phyloP scores from a whole-genome alignment of 2,797 vertebrate species.

The Amblyopsis hoosieri region DNA sequence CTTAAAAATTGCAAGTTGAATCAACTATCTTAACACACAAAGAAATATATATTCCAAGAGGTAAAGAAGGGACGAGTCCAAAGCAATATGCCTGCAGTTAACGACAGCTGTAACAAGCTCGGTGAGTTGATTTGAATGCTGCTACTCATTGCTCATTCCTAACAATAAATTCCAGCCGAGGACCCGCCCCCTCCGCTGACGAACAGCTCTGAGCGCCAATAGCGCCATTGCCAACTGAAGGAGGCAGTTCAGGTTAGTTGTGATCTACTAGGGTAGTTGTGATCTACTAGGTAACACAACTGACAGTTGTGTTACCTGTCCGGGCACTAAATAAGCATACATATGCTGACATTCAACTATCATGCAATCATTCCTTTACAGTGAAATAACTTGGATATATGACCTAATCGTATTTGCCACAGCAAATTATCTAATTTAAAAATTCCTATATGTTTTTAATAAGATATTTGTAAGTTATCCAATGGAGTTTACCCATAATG shows the following conservation, averaged over 20 bases:
- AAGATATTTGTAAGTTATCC: constrained; percentile 1
- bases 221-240: constrained; percentile 6
- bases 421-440: too few relatives aligned
- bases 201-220: constrained; percentile 51
- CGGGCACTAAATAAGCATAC: too few relatives aligned
- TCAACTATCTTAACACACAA: constrained; percentile 11
- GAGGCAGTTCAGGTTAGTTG: not conserved
- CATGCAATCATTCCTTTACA: too few relatives aligned
- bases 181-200: constrained; percentile 42
- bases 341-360: too few relatives aligned
- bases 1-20: not conserved
- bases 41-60: constrained; percentile 42
- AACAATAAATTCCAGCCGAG: constrained; percentile 46
- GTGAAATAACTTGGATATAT: too few relatives aligned
- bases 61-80: constrained; percentile 12
- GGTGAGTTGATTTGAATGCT: constrained; percentile 45
- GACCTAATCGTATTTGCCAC: too few relatives aligned
- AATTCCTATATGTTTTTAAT: too few relatives aligned
- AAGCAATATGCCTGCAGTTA: constrained; percentile 12
- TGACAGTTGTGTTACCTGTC: not conserved
- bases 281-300: too few relatives aligned
- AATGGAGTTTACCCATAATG: constrained; percentile 30
- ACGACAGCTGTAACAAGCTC: not conserved
- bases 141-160: constrained; percentile 62
- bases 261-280: too few relatives aligned